Evolutionary conservation across 2,888 invertebrate genomes (phyloP).

Genomic region (Nomada ferruginata): DNA sequence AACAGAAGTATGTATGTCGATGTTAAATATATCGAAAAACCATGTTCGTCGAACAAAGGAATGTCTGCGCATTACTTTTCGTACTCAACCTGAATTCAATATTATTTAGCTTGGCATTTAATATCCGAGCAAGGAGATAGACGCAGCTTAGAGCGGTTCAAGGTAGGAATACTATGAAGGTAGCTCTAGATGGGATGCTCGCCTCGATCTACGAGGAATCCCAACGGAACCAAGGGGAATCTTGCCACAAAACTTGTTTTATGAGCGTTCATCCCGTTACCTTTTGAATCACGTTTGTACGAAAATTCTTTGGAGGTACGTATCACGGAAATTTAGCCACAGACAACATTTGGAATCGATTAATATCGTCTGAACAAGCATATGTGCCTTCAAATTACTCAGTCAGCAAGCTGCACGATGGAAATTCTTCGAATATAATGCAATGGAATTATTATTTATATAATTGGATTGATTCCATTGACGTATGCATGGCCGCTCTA

Average conservation of each 20-base stretch:
- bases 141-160: constrained; percentile 21
- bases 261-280: constrained; percentile 28
- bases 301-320: constrained; percentile 34
- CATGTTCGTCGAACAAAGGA: background rate
- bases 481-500: too few species aligned
- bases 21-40: background rate
- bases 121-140: constrained; percentile 38
- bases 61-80: constrained; percentile 4
- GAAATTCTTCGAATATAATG: too few species aligned
- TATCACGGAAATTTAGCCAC: constrained; percentile 16
- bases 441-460: too few species aligned
- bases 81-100: constrained; percentile 6
- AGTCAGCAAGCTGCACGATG: too few species aligned
- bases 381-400: too few species aligned
- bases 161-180: background rate
- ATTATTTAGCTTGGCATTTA: constrained; percentile 46
- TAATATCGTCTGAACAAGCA: too few species aligned
- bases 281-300: constrained; percentile 9
- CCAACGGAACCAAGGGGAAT: constrained; percentile 26
- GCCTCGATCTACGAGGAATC: constrained; percentile 34
- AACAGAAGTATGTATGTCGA: too few species aligned
- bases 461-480: too few species aligned
- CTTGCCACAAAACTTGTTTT: constrained; percentile 37
- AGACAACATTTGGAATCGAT: background rate
- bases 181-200: constrained; percentile 19